Evolutionary conservation across 2,113 vertebrate species (phyloP).

Genomic region (Oreochromis aureus): DNA sequence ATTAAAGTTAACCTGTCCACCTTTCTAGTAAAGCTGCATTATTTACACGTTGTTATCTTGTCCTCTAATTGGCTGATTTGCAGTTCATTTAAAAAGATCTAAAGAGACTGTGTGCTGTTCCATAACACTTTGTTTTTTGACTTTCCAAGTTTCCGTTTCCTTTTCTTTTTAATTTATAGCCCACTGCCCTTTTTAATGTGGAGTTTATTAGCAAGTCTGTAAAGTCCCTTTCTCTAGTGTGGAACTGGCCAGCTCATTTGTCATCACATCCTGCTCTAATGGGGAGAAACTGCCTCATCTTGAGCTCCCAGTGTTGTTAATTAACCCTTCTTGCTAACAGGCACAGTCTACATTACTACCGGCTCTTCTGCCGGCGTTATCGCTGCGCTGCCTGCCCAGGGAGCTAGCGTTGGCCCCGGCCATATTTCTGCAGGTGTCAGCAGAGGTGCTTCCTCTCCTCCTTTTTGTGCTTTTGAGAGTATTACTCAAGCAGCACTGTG

Average conservation of each 20-base stretch:
- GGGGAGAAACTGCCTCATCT: slow-evolving; percentile 30
- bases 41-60: background rate
- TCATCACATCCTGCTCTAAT: slow-evolving; percentile 54
- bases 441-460: slow-evolving; percentile 36
- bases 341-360: slow-evolving; percentile 1
- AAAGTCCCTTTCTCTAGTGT: slow-evolving; percentile 5
- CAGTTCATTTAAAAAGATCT: background rate
- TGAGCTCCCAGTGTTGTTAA: slow-evolving; percentile 48
- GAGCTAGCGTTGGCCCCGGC: background rate
- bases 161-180: slow-evolving; percentile 24
- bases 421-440: slow-evolving; percentile 64
- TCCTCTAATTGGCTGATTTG: background rate
- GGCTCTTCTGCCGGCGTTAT: slow-evolving; percentile 12
- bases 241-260: slow-evolving; percentile 39
- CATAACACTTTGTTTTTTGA: background rate
- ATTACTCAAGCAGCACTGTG: slow-evolving; percentile 44
- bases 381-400: background rate
- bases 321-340: slow-evolving; percentile 58
- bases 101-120: background rate
- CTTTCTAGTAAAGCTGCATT: background rate
- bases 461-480: slow-evolving; percentile 27
- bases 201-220: background rate
- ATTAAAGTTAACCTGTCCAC: background rate
- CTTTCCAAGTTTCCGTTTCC: background rate
- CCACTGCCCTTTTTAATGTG: background rate